A percentile compares a stretch with the other conserved stretches of the same genome.
phyloP scores from a whole-genome alignment of 1,140 invertebrate genomes.

The Drosophila truncata region DNA sequence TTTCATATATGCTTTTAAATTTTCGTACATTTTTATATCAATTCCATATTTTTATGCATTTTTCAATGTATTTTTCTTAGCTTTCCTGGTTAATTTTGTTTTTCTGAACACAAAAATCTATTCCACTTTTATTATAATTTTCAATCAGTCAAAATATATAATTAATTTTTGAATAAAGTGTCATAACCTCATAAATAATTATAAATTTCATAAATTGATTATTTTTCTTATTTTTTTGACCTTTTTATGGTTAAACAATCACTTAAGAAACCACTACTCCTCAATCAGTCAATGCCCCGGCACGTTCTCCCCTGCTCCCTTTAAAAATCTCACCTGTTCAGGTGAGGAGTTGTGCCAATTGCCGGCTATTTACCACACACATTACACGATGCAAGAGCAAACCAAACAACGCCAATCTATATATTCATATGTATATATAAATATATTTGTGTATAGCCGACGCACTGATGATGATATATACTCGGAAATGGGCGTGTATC shows the following conservation, averaged over 20 bases:
- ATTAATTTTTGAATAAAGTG: too few species aligned
- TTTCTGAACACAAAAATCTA: too few species aligned
- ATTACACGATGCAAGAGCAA: conserved; percentile 70
- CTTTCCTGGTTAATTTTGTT: too few species aligned
- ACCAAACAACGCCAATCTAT: conserved; percentile 70
- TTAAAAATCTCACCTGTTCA: conserved; percentile 11
- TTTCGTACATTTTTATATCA: too few species aligned
- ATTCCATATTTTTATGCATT: too few species aligned
- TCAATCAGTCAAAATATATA: too few species aligned
- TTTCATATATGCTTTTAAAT: too few species aligned
- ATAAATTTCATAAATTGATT: neutral
- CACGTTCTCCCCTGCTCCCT: neutral
- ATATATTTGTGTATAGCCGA: conserved; percentile 27
- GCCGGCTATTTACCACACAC: conserved; percentile 70
- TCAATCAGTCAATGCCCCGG: conserved; percentile 57
- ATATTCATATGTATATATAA: neutral
- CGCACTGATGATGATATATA: conserved; percentile 50
- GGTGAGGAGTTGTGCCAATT: conserved; percentile 49
- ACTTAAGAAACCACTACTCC: neutral
- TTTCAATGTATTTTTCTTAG: too few species aligned
- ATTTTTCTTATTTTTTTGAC: neutral
- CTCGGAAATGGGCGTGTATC: conserved; percentile 27
- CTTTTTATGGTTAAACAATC: neutral
- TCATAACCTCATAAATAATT: neutral
- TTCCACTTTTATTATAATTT: too few species aligned